A percentile compares a stretch with the other conserved stretches of the same genome.
These are phyloP conservation scores for Lathronympha strigana DNA, from an alignment of 2,888 invertebrate genomes.

Conservation along the genomic window DNA sequence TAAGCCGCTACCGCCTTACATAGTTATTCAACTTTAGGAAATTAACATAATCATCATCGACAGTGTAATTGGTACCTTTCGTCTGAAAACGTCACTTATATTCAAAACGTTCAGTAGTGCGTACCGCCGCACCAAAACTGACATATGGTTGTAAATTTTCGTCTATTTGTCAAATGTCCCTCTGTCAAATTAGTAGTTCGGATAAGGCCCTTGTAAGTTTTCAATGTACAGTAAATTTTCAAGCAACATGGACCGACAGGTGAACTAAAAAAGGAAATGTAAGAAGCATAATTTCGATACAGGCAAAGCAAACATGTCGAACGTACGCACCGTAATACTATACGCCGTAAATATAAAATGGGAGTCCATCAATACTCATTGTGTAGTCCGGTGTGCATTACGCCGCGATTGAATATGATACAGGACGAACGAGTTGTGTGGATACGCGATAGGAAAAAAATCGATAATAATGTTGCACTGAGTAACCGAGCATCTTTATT, in stretches of 20 bases:
- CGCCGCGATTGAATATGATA: slow-evolving; percentile 49
- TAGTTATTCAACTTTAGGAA: too few relatives aligned
- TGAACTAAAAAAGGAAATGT: slow-evolving; percentile 25
- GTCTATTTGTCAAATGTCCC: too few relatives aligned
- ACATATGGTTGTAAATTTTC: too few relatives aligned
- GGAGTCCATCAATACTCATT: slow-evolving; percentile 53
- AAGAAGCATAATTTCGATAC: slow-evolving; percentile 24
- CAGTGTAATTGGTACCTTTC: too few relatives aligned
- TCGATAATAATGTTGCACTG: background rate
- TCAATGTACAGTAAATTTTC: too few relatives aligned
- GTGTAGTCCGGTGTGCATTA: slow-evolving; percentile 52
- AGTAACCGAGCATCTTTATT: background rate
- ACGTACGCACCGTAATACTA: slow-evolving; percentile 45
- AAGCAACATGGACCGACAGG: slow-evolving; percentile 20
- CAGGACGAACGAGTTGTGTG: slow-evolving; percentile 37
- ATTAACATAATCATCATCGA: too few relatives aligned
- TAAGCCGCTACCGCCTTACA: too few relatives aligned
- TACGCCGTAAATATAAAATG: slow-evolving; percentile 48
- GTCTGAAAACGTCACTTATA: too few relatives aligned
- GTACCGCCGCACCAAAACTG: too few relatives aligned
- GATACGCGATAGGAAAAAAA: slow-evolving; percentile 39
- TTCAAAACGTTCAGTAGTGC: too few relatives aligned
- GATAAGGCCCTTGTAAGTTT: too few relatives aligned
- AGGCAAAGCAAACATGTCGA: slow-evolving; percentile 26
- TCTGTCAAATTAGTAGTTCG: too few relatives aligned